A percentile compares a stretch with the other conserved stretches of the same genome.
Conservation (phyloP, 2,797 vertebrate species). For the Siniperca undulata region DNA sequence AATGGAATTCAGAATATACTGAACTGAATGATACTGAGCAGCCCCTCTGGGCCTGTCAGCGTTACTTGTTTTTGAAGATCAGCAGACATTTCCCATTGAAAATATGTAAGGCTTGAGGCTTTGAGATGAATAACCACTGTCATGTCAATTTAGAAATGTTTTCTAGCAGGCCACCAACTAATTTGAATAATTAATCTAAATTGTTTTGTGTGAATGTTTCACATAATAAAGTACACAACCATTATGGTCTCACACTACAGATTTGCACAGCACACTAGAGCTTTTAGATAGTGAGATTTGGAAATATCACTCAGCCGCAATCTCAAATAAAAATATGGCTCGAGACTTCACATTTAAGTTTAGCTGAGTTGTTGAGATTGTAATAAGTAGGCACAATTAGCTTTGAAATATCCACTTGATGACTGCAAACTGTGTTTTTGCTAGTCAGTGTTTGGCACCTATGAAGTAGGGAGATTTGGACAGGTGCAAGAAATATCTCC, state of each 20-base stretch:
- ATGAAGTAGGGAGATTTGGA: constrained; percentile 84
- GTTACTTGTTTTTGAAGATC: constrained; percentile 32
- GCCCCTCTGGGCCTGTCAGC: constrained; percentile 46
- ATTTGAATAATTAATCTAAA: constrained; percentile 40
- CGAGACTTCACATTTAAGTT: constrained; percentile 67
- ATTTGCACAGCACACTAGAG: constrained; percentile 47
- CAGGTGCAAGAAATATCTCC: constrained; percentile 74
- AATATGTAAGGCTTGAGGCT: constrained; percentile 30
- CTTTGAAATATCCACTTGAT: constrained; percentile 81
- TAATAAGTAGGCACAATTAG: constrained; percentile 84
- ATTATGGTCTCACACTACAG: constrained; percentile 42
- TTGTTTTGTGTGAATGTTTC: constrained; percentile 39
- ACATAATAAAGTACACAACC: constrained; percentile 50
- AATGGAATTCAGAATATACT: constrained; percentile 36
- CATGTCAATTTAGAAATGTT: constrained; percentile 50
- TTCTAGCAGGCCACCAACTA: constrained; percentile 30
- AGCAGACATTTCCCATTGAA: constrained; percentile 34
- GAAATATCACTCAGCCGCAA: constrained; percentile 75
- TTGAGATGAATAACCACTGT: constrained; percentile 45
- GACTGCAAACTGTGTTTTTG: constrained; percentile 85
- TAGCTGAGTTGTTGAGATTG: constrained; percentile 64
- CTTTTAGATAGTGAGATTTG: constrained; percentile 44
- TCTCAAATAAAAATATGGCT: constrained; percentile 88
- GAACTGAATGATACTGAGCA: constrained; percentile 37
- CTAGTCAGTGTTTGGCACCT: constrained; percentile 93